Base-by-base conservation (phyloP, 2,113 vertebrate genomes). In the Poeciliopsis retropinna region DNA sequence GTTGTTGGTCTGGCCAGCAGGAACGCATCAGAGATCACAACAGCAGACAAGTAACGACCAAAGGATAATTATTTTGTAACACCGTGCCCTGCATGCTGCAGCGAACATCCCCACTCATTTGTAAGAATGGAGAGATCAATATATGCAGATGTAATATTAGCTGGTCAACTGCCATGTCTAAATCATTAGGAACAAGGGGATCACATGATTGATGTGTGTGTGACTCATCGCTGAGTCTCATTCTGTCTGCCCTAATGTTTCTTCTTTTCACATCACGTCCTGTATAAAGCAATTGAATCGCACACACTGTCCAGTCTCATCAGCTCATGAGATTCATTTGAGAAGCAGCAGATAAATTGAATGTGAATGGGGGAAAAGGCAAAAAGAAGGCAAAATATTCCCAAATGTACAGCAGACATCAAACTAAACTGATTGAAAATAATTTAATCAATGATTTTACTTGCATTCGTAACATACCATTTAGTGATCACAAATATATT, bases 211-310 rank as follows among this genome's bases (percentile, higher is more conserved):
- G 85, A 90, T 85, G 82, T 73, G 41, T 60, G 75, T 76, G 64
- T 83, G 85, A 88, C 81, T 88, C 87, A 81, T 79, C 14, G 28
- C 61, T 17, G 67, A 83, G 70, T 82, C 80, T 83, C 67, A 72
- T 77, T 79, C 88, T 87, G 86, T 87, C 87, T 75, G 78, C 68
- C 84, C 79, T 82, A 87, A 86, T 90, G 81, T 87, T 79, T 68
- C 19, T 51, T 85, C 85, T 81, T 81, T 86, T 86, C 82, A 84
- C 34, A 81, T 89, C 81, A 81, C 11, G 51, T 76, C 66, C 70
- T 2, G 64, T 76, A 67, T 78, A 79, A 76, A 67, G 70, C 81
- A 83, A 88, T 84, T 30, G 47, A 84, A 88, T 83, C 15, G 61
- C 81, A 84, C 87, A 60, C 7, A 74, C 80, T 81, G 90, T 90